phyloP scores from a whole-genome alignment of 1,140 invertebrate genomes.

The Drosophila repleta region DNA sequence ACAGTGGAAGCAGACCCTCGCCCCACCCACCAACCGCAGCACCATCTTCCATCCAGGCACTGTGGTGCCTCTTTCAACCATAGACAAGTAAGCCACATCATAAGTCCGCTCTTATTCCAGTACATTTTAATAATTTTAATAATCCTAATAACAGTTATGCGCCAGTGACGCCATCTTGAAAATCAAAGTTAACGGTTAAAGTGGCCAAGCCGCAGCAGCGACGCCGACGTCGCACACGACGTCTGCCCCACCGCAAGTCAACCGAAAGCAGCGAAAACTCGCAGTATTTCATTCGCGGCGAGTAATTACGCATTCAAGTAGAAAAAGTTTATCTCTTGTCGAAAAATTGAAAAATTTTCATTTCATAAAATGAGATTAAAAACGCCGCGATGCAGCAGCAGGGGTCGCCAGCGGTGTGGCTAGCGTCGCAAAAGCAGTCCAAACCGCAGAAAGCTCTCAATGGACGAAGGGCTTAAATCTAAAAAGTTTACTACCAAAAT shows the following conservation, averaged over 20 bases:
- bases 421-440: conserved; percentile 44
- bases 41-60: neutral
- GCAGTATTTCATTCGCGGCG: conserved; percentile 59
- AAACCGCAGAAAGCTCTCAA: conserved; percentile 66
- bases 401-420: neutral
- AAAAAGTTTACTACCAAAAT: conserved; percentile 76
- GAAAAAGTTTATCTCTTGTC: conserved; percentile 81
- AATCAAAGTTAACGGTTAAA: conserved; percentile 70
- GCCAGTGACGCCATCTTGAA: conserved; percentile 62
- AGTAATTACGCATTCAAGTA: conserved; percentile 82
- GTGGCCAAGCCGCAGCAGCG: conserved; percentile 42
- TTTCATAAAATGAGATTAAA: conserved; percentile 82
- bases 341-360: conserved; percentile 80
- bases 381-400: conserved; percentile 37
- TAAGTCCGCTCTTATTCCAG: conserved; percentile 57
- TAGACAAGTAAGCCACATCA: conserved; percentile 59
- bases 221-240: conserved; percentile 16
- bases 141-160: conserved; percentile 74
- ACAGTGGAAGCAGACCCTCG: neutral
- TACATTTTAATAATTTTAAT: conserved; percentile 69
- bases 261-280: conserved; percentile 49
- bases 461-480: conserved; percentile 73
- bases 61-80: conserved; percentile 3
- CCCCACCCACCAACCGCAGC: neutral
- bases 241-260: conserved; percentile 56